Evolutionary conservation across 2,113 vertebrate genomes (phyloP), one percentile per base, ranked within the genome.

Genomic region (Pseudopodoces humilis): DNA sequence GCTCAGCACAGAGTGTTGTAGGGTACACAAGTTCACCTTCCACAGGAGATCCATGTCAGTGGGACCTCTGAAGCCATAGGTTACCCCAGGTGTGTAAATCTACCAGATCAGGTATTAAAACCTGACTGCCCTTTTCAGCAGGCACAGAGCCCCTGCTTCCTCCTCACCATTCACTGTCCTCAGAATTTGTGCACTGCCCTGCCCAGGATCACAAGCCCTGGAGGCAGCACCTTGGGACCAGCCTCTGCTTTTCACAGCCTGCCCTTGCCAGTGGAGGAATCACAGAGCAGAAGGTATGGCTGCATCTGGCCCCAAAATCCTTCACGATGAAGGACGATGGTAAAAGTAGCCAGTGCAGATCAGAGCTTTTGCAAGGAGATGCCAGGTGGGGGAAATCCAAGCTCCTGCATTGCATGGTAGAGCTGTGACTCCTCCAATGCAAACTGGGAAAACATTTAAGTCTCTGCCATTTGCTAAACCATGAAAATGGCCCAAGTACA

Each of bases 1-100:
- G 37, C 35, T 71, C 44, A 56, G 59, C 10, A 35, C 11, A 60
- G 52, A 10, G 65, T 47, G 39, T 18, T 82, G 22, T 15, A 0
- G 0, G 28, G 62, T 72, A 33, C 39, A 39, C 6, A 21, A 65
- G n/a, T 60, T 76, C 30, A 41, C 33, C 15, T 83, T 78, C 12
- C 23, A 21, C 13, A 39, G 56, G n/a, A 71, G 11, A 33, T 59
- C 20, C 0, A 0, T 41, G 35, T 69, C 30, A 86, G 49, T 35
- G 59, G 56, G 58, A 68, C 10, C 13, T 41, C 56, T 85, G n/a
- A 62, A 78, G n/a, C 23, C 0, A 0, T 47, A 22, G 33, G 10
- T 33, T 39, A 62, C 3, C 5, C 31, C 18, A 9, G 5, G 2
- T 44, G 24, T 58, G n/a, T 49, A 49, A 84, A 62, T 44, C 37